Conservation (phyloP, 1,140 invertebrate genomes). For the Mamestra configurata region DNA sequence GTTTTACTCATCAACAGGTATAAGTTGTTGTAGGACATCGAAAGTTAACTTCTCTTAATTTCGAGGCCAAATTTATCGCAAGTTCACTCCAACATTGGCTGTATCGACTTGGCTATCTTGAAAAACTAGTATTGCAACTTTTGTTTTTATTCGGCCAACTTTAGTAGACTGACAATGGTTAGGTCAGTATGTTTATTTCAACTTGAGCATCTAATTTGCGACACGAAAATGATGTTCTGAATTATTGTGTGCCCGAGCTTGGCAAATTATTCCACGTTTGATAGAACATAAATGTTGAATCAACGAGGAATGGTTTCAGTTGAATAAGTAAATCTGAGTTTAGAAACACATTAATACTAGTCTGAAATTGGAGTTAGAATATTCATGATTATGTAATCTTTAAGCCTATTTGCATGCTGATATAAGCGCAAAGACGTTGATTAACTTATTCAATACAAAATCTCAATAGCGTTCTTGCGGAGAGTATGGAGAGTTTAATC, state of each 20-base stretch:
- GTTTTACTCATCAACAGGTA: conserved; percentile 15
- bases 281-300: not conserved
- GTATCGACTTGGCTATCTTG: conserved; percentile 72
- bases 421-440: not conserved
- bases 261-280: not conserved
- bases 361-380: not conserved
- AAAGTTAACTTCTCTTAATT: conserved; percentile 65
- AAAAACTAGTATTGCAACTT: conserved; percentile 82
- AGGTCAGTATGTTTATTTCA: conserved; percentile 44
- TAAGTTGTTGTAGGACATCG: conserved; percentile 55
- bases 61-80: conserved; percentile 73
- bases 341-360: not conserved
- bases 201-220: conserved; percentile 11
- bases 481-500: not conserved
- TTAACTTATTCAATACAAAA: not conserved
- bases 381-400: conserved; percentile 8
- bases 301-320: not conserved
- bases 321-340: conserved; percentile 3
- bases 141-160: conserved; percentile 79
- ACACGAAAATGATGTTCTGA: not conserved
- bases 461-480: not conserved
- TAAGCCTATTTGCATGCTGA: not conserved
- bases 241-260: not conserved
- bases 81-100: conserved; percentile 59
- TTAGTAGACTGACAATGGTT: conserved; percentile 57